Evolutionary conservation across 2,888 invertebrate species (phyloP).

Genomic region (Mythimna impura): DNA sequence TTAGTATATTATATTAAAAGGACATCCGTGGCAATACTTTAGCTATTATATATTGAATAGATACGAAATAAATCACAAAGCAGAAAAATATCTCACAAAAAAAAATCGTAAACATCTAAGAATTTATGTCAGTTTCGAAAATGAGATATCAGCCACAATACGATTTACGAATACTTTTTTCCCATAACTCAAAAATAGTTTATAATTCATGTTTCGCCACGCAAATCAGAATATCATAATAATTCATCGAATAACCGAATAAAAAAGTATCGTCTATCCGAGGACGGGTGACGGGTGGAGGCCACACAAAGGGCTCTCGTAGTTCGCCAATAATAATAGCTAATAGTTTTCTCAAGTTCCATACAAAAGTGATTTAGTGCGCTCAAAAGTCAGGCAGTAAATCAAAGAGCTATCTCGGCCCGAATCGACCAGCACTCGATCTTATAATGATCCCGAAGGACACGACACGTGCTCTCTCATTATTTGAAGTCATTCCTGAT

Average conservation of each 20-base stretch:
- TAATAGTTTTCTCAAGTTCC: constrained; percentile 89
- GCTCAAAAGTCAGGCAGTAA: constrained; percentile 88
- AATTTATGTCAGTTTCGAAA: constrained; percentile 61
- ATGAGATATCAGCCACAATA: constrained; percentile 71
- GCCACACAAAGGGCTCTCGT: constrained; percentile 81
- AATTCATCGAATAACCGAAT: constrained; percentile 68
- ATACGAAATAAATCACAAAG: constrained; percentile 50
- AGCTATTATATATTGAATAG: constrained; percentile 34
- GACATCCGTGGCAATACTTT: constrained; percentile 32
- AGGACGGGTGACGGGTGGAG: constrained; percentile 69
- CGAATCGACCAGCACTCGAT: constrained; percentile 77
- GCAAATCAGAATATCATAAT: constrained; percentile 81
- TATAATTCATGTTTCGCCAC: constrained; percentile 80
- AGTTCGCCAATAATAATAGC: constrained; percentile 88
- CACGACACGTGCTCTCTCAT: constrained; percentile 89
- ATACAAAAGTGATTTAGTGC: constrained; percentile 88
- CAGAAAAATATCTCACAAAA: constrained; percentile 39
- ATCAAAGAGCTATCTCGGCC: constrained; percentile 84
- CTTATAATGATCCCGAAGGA: constrained; percentile 81
- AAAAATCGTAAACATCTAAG: constrained; percentile 40
- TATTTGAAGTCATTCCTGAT: constrained; percentile 85
- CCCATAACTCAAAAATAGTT: constrained; percentile 72
- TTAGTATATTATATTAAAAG: not conserved
- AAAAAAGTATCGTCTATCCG: constrained; percentile 78
- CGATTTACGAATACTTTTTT: constrained; percentile 61